Conservation (phyloP, 2,797 vertebrate genomes). For the Capromys pilorides region DNA sequence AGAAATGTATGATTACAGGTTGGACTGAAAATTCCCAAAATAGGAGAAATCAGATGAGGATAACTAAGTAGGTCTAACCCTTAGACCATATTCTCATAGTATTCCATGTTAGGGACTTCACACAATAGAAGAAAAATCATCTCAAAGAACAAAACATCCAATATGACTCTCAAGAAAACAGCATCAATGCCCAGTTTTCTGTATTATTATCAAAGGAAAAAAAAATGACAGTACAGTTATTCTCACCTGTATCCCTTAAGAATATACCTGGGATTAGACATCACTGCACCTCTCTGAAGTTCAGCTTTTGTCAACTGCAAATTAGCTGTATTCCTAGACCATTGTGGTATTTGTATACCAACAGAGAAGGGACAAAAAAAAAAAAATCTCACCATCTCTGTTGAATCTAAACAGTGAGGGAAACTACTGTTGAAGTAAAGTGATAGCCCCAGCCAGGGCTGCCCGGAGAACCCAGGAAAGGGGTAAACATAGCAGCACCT, state of each 20-base stretch:
- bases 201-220: slow-evolving; percentile 10
- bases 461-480: too few relatives aligned
- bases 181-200: not conserved
- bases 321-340: not conserved
- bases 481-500: not conserved
- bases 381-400: not conserved
- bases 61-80: not conserved
- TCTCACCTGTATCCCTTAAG: not conserved
- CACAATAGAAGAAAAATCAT: not conserved
- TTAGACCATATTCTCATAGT: not conserved
- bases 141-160: not conserved
- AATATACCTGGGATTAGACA: not conserved
- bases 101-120: not conserved
- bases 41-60: not conserved
- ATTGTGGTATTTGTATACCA: not conserved
- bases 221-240: not conserved
- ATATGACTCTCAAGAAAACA: not conserved
- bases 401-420: not conserved
- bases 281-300: not conserved
- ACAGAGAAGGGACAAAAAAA: not conserved
- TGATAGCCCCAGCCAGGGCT: not conserved
- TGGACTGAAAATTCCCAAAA: slow-evolving; percentile 17
- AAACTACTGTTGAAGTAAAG: not conserved
- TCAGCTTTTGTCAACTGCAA: not conserved
- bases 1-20: slow-evolving; percentile 38